Percentiles rank a stretch among this genome's conserved stretches.
Conservation (phyloP, 2,888 invertebrate genomes). For the Pollenia angustigena region DNA sequence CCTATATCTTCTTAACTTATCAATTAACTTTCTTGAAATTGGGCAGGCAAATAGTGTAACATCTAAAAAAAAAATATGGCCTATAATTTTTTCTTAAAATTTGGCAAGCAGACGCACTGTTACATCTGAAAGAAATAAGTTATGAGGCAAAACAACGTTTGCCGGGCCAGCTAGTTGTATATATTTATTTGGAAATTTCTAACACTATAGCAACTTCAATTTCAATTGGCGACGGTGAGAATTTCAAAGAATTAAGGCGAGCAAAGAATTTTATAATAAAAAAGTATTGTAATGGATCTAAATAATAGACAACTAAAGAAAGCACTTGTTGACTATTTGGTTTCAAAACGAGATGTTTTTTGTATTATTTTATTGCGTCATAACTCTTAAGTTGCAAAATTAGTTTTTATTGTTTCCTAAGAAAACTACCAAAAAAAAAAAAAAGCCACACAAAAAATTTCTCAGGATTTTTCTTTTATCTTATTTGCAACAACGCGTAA, state of each 20-base stretch:
- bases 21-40: too few species aligned
- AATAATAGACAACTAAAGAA: neutral
- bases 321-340: slow-evolving; percentile 56
- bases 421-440: slow-evolving; percentile 4
- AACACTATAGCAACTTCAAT: too few species aligned
- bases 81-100: too few species aligned
- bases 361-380: slow-evolving; percentile 63
- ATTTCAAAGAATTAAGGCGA: slow-evolving; percentile 4
- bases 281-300: neutral
- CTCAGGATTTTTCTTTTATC: slow-evolving; percentile 35
- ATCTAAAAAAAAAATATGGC: too few species aligned
- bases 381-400: slow-evolving; percentile 68
- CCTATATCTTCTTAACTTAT: too few species aligned
- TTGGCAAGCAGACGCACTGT: too few species aligned
- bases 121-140: too few species aligned
- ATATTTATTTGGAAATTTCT: too few species aligned
- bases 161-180: too few species aligned
- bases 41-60: too few species aligned
- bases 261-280: slow-evolving; percentile 4
- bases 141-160: too few species aligned
- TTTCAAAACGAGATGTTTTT: neutral
- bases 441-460: slow-evolving; percentile 45
- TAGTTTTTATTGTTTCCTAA: slow-evolving; percentile 38
- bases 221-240: neutral
- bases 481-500: slow-evolving; percentile 66